Base-by-base conservation (phyloP, 1,140 invertebrate genomes). In the Ladona fulva region DNA sequence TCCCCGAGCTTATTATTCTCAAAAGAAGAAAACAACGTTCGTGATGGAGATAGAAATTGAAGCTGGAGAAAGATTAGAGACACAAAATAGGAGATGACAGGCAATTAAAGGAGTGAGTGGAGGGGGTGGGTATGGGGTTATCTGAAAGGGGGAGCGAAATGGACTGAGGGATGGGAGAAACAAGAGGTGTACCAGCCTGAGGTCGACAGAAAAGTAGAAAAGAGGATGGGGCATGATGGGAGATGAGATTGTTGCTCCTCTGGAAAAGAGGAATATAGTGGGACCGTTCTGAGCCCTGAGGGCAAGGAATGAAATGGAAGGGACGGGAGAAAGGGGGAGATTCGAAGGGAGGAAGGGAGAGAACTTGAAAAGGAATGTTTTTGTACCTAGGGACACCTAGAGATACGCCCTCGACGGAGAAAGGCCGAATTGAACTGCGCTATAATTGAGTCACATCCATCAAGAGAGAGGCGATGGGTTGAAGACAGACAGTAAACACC, bases 221-320 rank as follows among this genome's bases (percentile, higher is more conserved):
- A 19, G 44, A 66, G 52, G 52, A 37, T 52, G 52, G 12, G 52
- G 52, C 16, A 16, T 66, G 14, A 66, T 66, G 52, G 52, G 14
- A 66, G n/a, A 66, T 66, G 52, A 66, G 52, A 66, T 66, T 66
- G 52, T 66, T 66, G n/a, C 52, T 66, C 12, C 52, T 66, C 52
- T 12, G 5, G 52, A 66, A 22, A 66, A 19, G 52, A 66, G n/a
- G 52, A 66, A 66, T 16, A 66, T 8, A 6, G 52, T 5, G 52
- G 52, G 52, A 19, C 16, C 14, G 52, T 66, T 16, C n/a, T n/a
- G n/a, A n/a, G n/a, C n/a, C 29, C 29, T 37, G 1, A 12, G 52
- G 52, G 52, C 52, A 12, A 66, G 52, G 52, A 22, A 12, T 16
- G 52, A 12, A 66, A 66, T 22, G 52, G 52, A 66, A 22, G 52